A percentile compares a stretch with the other conserved stretches of the same genome.
These are phyloP conservation scores for Crambe crambe DNA, from an alignment of 37 sponge, comb jelly and placozoan species.

Conservation along the genomic window DNA sequence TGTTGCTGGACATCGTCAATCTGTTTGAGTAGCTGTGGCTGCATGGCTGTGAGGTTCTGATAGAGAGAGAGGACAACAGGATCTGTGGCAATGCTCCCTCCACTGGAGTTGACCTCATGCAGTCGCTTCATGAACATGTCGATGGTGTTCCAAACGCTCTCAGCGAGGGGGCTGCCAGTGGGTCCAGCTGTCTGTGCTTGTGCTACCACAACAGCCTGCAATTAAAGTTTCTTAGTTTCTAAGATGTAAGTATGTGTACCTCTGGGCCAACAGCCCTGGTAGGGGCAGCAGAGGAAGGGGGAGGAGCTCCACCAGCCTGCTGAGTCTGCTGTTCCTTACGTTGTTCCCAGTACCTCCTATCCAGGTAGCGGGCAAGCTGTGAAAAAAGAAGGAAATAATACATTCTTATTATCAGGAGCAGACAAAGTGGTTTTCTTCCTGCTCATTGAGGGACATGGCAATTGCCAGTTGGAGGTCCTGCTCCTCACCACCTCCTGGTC, in stretches of 20 bases:
- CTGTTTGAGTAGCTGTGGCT: slow-evolving; percentile 84
- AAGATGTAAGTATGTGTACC: not conserved
- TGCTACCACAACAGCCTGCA: no score
- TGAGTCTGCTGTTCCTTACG: slow-evolving; percentile 54
- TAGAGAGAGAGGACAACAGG: slow-evolving; percentile 69
- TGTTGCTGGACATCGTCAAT: slow-evolving; percentile 71
- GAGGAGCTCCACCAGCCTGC: not conserved
- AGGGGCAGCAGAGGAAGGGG: slow-evolving; percentile 4
- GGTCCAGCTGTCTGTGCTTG: not conserved
- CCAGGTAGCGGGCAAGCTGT: slow-evolving; percentile 75
- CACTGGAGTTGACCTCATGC: slow-evolving; percentile 62
- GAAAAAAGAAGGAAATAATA: not conserved
- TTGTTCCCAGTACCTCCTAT: slow-evolving; percentile 87
- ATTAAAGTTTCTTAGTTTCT: no score
- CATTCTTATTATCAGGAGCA: not conserved
- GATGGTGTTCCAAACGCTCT: slow-evolving; percentile 43
- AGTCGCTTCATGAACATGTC: slow-evolving; percentile 77
- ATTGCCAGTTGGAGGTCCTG: slow-evolving; percentile 97
- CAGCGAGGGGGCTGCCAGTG: slow-evolving; percentile 45
- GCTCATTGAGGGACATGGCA: slow-evolving; percentile 95
- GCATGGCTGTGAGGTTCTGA: slow-evolving; percentile 89
- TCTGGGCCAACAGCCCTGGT: not conserved
- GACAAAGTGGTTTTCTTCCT: slow-evolving; percentile 88
- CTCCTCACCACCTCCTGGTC: slow-evolving; percentile 54
- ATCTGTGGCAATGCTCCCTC: slow-evolving; percentile 90